A percentile compares a stretch with the other conserved stretches of the same genome.
Evolutionary conservation across 2,888 invertebrate genomes (phyloP).

Genomic region (Falcaria lacertinaria): DNA sequence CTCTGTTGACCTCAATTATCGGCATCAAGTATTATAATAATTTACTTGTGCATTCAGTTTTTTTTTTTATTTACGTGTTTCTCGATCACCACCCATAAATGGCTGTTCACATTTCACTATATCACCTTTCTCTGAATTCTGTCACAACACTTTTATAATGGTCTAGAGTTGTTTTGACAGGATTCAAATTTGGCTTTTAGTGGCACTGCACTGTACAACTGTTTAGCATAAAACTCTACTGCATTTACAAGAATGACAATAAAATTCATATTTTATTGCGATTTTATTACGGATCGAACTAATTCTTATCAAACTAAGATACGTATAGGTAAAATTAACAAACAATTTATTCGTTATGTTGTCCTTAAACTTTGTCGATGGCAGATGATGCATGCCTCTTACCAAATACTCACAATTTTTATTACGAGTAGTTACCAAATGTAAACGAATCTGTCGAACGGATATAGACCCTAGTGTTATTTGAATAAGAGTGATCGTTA

Average conservation of each 20-base stretch:
- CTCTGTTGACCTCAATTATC: too few relatives aligned
- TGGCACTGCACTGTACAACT: slow-evolving; percentile 7
- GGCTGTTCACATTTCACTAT: not conserved
- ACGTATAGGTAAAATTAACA: slow-evolving; percentile 19
- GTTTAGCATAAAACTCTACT: slow-evolving; percentile 4
- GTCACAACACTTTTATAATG: not conserved
- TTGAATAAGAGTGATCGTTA: slow-evolving; percentile 22
- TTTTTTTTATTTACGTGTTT: not conserved
- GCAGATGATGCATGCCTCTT: slow-evolving; percentile 43
- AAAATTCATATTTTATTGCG: too few relatives aligned
- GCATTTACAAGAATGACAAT: too few relatives aligned
- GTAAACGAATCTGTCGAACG: slow-evolving; percentile 8
- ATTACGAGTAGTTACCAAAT: slow-evolving; percentile 44
- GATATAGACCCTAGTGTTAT: slow-evolving; percentile 29
- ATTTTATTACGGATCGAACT: too few relatives aligned
- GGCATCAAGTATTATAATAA: too few relatives aligned
- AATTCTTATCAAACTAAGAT: too few relatives aligned
- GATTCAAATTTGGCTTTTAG: not conserved
- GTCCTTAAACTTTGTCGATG: slow-evolving; percentile 59
- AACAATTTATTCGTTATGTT: slow-evolving; percentile 20
- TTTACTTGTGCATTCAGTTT: too few relatives aligned
- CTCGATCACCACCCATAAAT: not conserved
- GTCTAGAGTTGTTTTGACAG: too few relatives aligned
- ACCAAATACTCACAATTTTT: slow-evolving; percentile 48
- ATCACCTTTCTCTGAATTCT: not conserved